Percentiles rank a stretch among this genome's conserved stretches.
These are phyloP conservation scores for Acanthurus lineatus DNA, from an alignment of 2,797 vertebrate species.

Conservation along the genomic window DNA sequence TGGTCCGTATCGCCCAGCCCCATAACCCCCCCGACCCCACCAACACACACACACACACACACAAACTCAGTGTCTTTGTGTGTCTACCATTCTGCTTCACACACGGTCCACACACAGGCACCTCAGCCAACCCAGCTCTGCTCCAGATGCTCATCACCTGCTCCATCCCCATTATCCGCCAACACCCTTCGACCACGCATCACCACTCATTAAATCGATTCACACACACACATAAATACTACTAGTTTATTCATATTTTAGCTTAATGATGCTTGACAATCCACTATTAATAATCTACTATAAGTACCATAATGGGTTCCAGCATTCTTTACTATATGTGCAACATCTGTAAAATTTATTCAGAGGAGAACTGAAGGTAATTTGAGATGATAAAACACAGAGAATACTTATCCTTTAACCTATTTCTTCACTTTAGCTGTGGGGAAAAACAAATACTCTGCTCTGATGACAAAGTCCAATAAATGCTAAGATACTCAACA, in stretches of 20 bases:
- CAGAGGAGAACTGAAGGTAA: not conserved
- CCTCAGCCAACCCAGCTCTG: conserved; percentile 31
- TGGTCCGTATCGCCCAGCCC: too few species aligned
- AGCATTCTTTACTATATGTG: not conserved
- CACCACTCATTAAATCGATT: not conserved
- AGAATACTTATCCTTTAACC: conserved; percentile 6
- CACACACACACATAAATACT: not conserved
- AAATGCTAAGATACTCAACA: conserved; percentile 5
- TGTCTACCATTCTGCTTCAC: not conserved
- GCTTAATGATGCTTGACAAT: conserved; percentile 47
- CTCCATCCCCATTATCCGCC: conserved; percentile 23
- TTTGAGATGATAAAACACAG: conserved; percentile 4
- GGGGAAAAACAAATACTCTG: not conserved
- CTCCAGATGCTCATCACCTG: conserved; percentile 60
- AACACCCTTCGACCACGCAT: conserved; percentile 4
- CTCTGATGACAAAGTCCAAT: conserved; percentile 6
- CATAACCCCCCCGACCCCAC: too few species aligned
- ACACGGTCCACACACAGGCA: conserved; percentile 9
- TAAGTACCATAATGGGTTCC: conserved; percentile 24
- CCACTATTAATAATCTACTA: conserved; percentile 16
- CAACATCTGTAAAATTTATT: not conserved
- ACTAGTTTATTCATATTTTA: conserved; percentile 33
- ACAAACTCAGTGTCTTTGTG: not conserved
- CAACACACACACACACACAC: not conserved
- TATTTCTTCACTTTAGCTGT: not conserved